Conservation (phyloP, 2,113 vertebrate species). For the Hippocampus mohnikei region DNA sequence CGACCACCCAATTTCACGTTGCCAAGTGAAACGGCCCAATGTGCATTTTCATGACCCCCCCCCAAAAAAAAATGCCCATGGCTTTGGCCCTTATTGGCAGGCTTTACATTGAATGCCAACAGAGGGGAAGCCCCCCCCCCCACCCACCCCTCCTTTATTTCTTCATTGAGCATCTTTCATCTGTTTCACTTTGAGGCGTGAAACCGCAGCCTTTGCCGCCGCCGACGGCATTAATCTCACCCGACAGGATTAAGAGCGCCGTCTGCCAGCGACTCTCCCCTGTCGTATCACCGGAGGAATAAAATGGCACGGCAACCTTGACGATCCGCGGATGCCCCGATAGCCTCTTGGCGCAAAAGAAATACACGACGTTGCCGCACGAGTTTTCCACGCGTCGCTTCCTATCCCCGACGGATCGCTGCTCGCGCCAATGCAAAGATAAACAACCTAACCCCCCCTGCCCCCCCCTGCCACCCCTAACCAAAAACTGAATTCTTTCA, state of each 20-base stretch:
- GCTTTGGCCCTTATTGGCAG: background rate
- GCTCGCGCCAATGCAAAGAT: no score
- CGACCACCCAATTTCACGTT: no score
- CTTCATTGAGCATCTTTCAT: background rate
- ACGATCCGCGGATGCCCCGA: background rate
- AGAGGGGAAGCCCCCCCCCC: background rate
- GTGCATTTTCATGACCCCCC: no score
- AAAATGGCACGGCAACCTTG: background rate
- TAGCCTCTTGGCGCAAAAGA: background rate
- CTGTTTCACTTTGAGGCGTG: constrained; percentile 1
- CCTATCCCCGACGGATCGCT: no score
- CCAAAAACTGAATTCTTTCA: no score
- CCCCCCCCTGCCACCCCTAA: no score
- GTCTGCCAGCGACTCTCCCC: background rate
- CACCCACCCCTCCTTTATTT: background rate
- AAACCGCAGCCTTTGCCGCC: background rate
- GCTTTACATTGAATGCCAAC: background rate
- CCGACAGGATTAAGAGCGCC: background rate
- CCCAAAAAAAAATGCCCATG: no score
- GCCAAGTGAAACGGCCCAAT: no score
- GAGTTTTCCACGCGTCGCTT: background rate
- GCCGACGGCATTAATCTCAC: background rate
- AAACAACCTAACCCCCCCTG: no score
- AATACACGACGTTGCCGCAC: background rate
- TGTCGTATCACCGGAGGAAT: background rate